A percentile compares a stretch with the other conserved stretches of the same genome.
These are phyloP conservation scores for Portunus trituberculatus DNA, from an alignment of 1,140 invertebrate species.

Conservation along the genomic window DNA sequence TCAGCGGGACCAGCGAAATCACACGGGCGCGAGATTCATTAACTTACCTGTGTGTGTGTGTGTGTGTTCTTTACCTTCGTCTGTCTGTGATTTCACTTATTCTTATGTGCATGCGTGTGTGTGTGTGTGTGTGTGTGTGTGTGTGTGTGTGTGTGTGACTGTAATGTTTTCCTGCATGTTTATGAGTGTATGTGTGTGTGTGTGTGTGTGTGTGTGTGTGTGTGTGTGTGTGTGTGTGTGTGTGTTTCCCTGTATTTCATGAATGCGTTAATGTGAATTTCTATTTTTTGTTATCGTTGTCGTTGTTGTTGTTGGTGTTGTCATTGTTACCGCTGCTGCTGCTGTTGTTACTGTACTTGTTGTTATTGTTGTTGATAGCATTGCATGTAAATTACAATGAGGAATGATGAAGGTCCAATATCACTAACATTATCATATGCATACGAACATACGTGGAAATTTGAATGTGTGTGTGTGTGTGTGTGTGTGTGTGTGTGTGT, in stretches of 20 bases:
- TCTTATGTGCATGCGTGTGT: background rate
- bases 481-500: no score
- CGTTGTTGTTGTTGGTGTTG: no score
- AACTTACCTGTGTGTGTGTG: background rate
- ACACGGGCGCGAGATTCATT: background rate
- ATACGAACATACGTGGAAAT: no score
- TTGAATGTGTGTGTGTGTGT: background rate
- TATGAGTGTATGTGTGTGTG: background rate
- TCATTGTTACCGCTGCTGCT: no score
- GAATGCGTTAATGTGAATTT: background rate
- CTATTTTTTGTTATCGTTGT: no score
- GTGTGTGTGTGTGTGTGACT: background rate
- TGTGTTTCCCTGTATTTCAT: background rate
- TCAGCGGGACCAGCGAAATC: background rate
- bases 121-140: background rate
- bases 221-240: background rate
- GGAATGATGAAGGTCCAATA: no score
- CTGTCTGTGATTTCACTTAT: constrained; percentile 1
- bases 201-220: background rate
- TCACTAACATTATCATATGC: no score
- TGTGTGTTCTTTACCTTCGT: background rate
- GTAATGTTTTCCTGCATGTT: background rate
- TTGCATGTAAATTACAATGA: no score
- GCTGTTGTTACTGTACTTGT: no score
- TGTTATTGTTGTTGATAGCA: no score